Conservation (phyloP, 2,888 invertebrate species). For the Lamellibrachia satsuma region DNA sequence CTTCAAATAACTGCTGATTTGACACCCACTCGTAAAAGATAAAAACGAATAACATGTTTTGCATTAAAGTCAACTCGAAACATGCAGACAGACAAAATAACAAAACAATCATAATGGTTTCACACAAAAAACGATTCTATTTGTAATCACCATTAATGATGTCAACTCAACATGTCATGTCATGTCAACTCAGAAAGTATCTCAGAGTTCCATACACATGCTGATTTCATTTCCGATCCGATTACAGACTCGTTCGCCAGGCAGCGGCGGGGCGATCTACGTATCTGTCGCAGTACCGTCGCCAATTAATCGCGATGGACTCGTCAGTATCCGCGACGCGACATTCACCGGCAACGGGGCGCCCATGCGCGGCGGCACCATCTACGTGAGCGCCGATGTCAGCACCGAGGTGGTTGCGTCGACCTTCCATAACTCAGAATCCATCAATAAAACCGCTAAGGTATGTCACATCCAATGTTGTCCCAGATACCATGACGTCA, state of each 20-base stretch:
- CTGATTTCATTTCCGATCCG: background rate
- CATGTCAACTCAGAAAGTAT: too few species aligned
- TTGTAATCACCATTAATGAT: constrained; percentile 13
- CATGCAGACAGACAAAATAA: too few species aligned
- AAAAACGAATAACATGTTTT: too few species aligned
- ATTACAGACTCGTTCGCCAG: constrained; percentile 24
- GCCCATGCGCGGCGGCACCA: constrained; percentile 34
- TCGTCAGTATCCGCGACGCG: constrained; percentile 27
- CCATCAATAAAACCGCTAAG: background rate
- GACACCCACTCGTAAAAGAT: too few species aligned
- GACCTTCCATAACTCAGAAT: background rate
- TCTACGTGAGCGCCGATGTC: constrained; percentile 30
- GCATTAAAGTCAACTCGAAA: too few species aligned
- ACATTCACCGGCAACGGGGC: constrained; percentile 34
- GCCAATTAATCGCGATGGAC: constrained; percentile 1
- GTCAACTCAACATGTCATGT: too few species aligned
- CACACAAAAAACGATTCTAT: too few species aligned
- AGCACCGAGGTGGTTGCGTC: background rate
- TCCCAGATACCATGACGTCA: background rate
- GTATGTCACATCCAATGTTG: background rate
- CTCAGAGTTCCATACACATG: background rate
- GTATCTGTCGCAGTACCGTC: constrained; percentile 21
- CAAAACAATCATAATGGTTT: too few species aligned
- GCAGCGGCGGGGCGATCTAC: constrained; percentile 34
- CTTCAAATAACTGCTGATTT: background rate